These are phyloP conservation scores for Bostrychus sinensis DNA, from an alignment of 2,113 vertebrate genomes.

Conservation along the genomic window DNA sequence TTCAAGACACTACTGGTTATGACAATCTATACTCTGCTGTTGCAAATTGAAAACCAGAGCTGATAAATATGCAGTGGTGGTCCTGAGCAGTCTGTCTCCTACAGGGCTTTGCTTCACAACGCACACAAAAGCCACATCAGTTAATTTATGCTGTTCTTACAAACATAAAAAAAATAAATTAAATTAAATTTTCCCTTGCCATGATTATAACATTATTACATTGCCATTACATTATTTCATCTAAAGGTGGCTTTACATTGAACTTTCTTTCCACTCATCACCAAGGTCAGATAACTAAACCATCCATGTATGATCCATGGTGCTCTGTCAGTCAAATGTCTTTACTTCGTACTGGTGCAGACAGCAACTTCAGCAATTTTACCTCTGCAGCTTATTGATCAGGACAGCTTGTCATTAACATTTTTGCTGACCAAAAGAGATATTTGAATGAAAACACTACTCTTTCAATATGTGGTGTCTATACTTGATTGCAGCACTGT, in stretches of 20 bases:
- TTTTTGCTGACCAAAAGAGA: slow-evolving; percentile 47
- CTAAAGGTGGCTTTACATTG: not conserved
- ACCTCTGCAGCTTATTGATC: slow-evolving; percentile 65
- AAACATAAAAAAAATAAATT: no score
- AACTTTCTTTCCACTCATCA: not conserved
- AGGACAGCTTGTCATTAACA: slow-evolving; percentile 45
- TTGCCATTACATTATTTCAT: not conserved
- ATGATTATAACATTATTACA: no score
- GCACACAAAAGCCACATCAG: slow-evolving; percentile 42
- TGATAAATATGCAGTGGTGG: no score
- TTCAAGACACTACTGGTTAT: no score
- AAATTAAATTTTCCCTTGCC: no score
- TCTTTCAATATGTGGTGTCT: slow-evolving; percentile 9
- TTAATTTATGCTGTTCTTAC: no score
- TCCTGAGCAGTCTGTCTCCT: no score
- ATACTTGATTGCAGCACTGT: not conserved
- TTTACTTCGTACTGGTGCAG: slow-evolving; percentile 29
- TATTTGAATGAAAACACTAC: slow-evolving; percentile 42
- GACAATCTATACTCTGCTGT: no score
- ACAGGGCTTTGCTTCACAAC: slow-evolving; percentile 42
- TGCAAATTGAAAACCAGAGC: no score
- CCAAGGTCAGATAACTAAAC: slow-evolving; percentile 41
- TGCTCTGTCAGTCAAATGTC: slow-evolving; percentile 19
- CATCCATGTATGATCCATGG: slow-evolving; percentile 36
- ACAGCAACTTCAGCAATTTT: slow-evolving; percentile 65